A percentile compares a stretch with the other conserved stretches of the same genome.
phyloP scores from a whole-genome alignment of 1,140 invertebrate genomes.

The Drepana arcuata region DNA sequence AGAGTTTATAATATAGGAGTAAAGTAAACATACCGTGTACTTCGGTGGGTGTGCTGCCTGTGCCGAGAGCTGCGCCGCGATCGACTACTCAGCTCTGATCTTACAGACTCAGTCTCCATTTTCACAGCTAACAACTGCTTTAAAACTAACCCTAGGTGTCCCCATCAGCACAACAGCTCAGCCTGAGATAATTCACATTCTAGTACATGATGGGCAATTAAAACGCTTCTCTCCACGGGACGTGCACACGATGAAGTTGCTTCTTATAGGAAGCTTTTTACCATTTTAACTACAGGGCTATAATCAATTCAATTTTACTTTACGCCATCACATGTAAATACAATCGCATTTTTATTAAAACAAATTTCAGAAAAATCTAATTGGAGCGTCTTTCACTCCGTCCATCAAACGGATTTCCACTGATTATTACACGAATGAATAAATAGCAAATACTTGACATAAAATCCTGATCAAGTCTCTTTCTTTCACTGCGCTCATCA shows the following conservation, averaged over 20 bases:
- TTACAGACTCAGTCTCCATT: slow-evolving; percentile 78
- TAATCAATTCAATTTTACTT: no score
- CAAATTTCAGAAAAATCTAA: no score
- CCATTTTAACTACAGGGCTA: no score
- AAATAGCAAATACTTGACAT: no score
- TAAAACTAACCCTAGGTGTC: slow-evolving; percentile 20
- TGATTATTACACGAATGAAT: no score
- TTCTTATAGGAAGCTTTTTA: no score
- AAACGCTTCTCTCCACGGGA: slow-evolving; percentile 45
- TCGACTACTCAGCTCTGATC: slow-evolving; percentile 75
- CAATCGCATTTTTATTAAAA: no score
- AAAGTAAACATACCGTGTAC: slow-evolving; percentile 73
- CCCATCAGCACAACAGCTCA: slow-evolving; percentile 41
- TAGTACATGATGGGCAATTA: slow-evolving; percentile 54
- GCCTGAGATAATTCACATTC: slow-evolving; percentile 42
- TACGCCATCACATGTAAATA: no score
- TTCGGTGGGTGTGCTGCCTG: slow-evolving; percentile 74
- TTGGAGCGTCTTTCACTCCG: slow-evolving; percentile 47
- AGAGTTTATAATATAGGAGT: no score
- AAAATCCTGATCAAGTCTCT: no score
- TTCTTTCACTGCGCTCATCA: no score
- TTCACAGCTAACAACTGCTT: slow-evolving; percentile 15
- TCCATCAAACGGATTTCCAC: slow-evolving; percentile 36
- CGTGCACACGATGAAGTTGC: slow-evolving; percentile 25
- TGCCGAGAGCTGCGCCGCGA: slow-evolving; percentile 74